phyloP scores from a whole-genome alignment of 2,888 invertebrate genomes.

The Timema cristinae region DNA sequence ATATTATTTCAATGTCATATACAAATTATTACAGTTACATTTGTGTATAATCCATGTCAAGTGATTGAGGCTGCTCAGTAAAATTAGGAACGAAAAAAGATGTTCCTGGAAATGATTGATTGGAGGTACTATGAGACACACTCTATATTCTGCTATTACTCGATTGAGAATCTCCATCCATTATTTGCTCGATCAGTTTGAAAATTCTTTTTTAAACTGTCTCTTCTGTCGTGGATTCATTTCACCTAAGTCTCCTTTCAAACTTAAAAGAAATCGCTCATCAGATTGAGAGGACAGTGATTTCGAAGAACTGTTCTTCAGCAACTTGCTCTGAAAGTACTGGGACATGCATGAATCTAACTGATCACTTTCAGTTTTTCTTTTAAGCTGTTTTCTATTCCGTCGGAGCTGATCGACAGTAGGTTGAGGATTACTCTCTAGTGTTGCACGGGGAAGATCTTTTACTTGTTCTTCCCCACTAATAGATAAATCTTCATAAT shows the following conservation, averaged over 20 bases:
- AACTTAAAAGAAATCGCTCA: constrained; percentile 4
- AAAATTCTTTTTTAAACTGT: constrained; percentile 1
- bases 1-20: neutral
- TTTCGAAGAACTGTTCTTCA: neutral
- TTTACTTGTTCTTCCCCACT: neutral
- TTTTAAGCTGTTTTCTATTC: neutral
- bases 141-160: neutral
- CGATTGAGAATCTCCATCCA: neutral
- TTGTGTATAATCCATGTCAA: neutral
- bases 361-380: neutral
- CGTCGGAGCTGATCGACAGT: neutral
- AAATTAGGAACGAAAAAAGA: neutral
- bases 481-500: neutral
- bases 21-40: neutral
- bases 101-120: neutral
- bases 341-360: neutral
- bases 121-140: neutral
- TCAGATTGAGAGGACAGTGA: neutral
- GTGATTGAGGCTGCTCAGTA: neutral
- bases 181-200: neutral
- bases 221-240: neutral
- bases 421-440: neutral
- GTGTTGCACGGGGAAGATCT: neutral
- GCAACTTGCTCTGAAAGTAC: neutral
- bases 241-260: neutral